These are phyloP conservation scores for Odontamblyopus rebecca DNA, from an alignment of 2,797 vertebrate genomes.

Conservation along the genomic window DNA sequence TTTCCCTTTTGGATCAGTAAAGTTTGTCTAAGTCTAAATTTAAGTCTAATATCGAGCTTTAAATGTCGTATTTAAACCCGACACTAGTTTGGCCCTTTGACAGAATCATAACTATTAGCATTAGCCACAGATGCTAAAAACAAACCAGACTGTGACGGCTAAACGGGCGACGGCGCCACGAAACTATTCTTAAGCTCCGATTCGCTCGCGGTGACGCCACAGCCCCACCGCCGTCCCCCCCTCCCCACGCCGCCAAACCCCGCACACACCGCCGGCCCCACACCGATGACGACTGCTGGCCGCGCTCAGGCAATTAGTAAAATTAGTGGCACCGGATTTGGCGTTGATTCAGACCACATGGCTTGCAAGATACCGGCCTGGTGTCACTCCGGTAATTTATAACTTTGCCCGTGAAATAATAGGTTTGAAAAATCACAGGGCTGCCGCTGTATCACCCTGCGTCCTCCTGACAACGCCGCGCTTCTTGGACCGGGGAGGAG, in stretches of 20 bases:
- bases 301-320: conserved; percentile 84
- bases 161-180: no score
- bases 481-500: conserved; percentile 58
- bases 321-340: conserved; percentile 86
- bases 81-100: conserved; percentile 39
- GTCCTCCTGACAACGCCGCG: conserved; percentile 65
- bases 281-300: conserved; percentile 83
- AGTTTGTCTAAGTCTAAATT: no score
- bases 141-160: conserved; percentile 29
- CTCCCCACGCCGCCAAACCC: neutral
- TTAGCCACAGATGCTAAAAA: conserved; percentile 65
- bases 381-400: conserved; percentile 81
- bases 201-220: conserved; percentile 84
- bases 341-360: conserved; percentile 84
- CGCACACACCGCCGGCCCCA: conserved; percentile 50
- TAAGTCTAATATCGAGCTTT: no score
- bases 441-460: conserved; percentile 66
- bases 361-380: conserved; percentile 82
- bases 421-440: conserved; percentile 80
- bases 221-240: conserved; percentile 8
- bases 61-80: no score
- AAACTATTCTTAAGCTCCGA: conserved; percentile 79
- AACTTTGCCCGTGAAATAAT: conserved; percentile 82
- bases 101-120: conserved; percentile 64
- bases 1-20: no score